Base-by-base conservation (phyloP, 2,113 vertebrate species). In the Istiophorus platypterus region DNA sequence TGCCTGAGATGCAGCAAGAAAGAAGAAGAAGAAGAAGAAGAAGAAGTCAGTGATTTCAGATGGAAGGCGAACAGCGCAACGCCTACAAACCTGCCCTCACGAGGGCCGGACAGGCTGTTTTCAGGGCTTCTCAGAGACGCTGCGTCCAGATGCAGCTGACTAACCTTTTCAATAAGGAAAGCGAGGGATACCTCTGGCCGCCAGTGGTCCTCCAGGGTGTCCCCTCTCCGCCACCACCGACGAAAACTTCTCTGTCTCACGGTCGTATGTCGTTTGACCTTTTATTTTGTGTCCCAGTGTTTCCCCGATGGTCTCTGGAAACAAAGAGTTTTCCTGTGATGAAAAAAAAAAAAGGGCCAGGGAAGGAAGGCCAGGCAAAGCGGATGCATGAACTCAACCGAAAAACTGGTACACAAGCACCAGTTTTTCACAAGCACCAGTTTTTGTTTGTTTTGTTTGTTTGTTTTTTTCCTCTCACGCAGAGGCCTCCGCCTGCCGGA, bases 401-500 rank as follows among this genome's bases (percentile, higher is more conserved):
- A n/a, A n/a, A n/a, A n/a, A n/a, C n/a, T n/a, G n/a, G n/a, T n/a
- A n/a, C n/a, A 62, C 8, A 47, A 69, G 47, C 17, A 68, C n/a
- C 5, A 75, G 42, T 13, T 18, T 15, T n/a, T 6, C 8, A 39
- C 4, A 7, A 37, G 24, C 72, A 12, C 18, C 58, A 51, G 51
- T 58, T 75, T 27, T 14, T 61, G 47, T 45, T 45, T 45, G 14
- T 26, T 42, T 54, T 90, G 2, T 10, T 45, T 45, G 3, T 26
- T 42, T 54, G 89, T 5, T 10, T 10, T 17, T 0, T 31, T 3
- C 7, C 4, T 86, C 79, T 76, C 88, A 52, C 73, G 90, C 15
- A 26, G 51, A 91, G 63, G 82, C 76, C 85, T 79, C 93, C 87
- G 66, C 90, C 93, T 93, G 82, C 89, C 72, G 88, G 94, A 49